Conservation (phyloP, 2,797 vertebrate species). For the Hippoglossus hippoglossus region DNA sequence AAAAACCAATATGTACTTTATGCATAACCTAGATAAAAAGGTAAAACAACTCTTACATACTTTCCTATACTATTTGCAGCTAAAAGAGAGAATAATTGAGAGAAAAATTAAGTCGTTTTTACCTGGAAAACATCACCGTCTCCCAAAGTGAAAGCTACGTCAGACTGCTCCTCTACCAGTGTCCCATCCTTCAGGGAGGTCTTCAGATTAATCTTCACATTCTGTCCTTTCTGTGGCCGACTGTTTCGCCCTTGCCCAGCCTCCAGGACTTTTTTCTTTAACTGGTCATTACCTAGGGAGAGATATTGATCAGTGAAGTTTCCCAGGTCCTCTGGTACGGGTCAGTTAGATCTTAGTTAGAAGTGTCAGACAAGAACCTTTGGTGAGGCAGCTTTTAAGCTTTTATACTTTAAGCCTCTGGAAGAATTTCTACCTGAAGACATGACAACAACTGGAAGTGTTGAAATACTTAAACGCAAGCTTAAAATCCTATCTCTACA, state of each 20-base stretch:
- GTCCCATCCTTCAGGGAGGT: slow-evolving; percentile 83
- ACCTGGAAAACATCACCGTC: slow-evolving; percentile 97
- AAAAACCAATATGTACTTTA: neutral
- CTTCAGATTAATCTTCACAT: slow-evolving; percentile 89
- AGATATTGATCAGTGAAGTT: neutral
- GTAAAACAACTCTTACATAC: neutral
- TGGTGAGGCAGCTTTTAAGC: too few relatives aligned
- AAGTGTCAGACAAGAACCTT: too few relatives aligned
- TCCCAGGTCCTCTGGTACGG: too few relatives aligned
- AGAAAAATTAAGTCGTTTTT: neutral
- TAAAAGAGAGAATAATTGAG: neutral
- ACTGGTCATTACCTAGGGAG: slow-evolving; percentile 85
- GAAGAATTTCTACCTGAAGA: too few relatives aligned
- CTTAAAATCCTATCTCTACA: too few relatives aligned
- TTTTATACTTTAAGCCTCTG: too few relatives aligned
- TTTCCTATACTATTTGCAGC: neutral
- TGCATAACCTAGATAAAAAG: neutral
- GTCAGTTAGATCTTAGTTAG: neutral
- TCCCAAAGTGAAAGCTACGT: slow-evolving; percentile 90
- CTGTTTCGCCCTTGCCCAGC: slow-evolving; percentile 83
- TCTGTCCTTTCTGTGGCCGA: slow-evolving; percentile 90
- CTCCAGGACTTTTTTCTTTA: slow-evolving; percentile 92
- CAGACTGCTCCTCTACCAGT: slow-evolving; percentile 82
- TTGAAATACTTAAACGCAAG: too few relatives aligned
- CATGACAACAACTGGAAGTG: too few relatives aligned